Evolutionary conservation across 1,140 invertebrate genomes (phyloP), one percentile per base, ranked within the genome.

Genomic region (Theocolax elegans): DNA sequence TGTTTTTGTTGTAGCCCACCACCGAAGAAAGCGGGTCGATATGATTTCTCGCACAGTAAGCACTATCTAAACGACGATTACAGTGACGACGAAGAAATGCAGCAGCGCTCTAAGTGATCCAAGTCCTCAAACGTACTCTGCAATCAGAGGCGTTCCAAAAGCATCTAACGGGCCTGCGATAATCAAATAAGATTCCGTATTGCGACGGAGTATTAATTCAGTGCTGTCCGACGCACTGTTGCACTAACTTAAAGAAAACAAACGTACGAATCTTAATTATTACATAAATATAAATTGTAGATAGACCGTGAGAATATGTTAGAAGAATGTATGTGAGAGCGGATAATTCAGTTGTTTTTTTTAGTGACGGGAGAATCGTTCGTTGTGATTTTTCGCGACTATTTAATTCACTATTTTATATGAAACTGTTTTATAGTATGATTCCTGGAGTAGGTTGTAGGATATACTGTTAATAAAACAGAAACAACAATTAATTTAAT

Each of bases 11-110:
- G 54, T 81, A 88, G 87, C 77, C 86, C 86, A 71, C 87, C 87
- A 69, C 87, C 87, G 65, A 85, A 83, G 66, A 87, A 88, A 77
- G 79, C 85, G 42, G 86, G 87, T 19, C 83, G 86, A 40, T 87
- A 81, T 66, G 87, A 87, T 59, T 77, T 84, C 68, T 71, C 84
- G 44, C 74, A 75, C 48, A 77, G 71, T 65, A 81, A 79, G 74
- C 80, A 81, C 42, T 85, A 85, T 71, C 72, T 83, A 42, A 85
- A 80, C 35, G 85, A 87, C 56, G 85, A 87, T 72, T 86, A 87
- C 60, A 86, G 85, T 51, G 86, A 87, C 42, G 86, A 87, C 63
- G 86, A 87, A 51, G 85, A 87, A 49, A 80, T 82, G 40, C 77
- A 81, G 74, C 76, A 81, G 19, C 53, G 31, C 13, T 59, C 69